Percentiles rank a stretch among this genome's conserved stretches.
Conservation (phyloP, 2,888 invertebrate species). For the Arctia plantaginis region DNA sequence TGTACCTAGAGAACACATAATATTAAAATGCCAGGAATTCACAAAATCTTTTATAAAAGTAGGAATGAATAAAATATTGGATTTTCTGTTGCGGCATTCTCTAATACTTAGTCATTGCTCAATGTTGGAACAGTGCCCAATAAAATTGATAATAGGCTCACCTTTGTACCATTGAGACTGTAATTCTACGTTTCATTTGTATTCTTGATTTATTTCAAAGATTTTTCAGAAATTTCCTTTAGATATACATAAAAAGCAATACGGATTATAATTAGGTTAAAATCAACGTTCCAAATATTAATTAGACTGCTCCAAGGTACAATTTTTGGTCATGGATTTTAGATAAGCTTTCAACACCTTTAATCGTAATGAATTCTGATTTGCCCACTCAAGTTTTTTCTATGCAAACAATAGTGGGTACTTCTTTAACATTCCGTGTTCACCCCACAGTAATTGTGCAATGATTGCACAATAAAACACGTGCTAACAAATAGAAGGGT, state of each 20-base stretch:
- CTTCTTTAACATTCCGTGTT: slow-evolving; percentile 72
- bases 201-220: neutral
- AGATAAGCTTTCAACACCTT: slow-evolving; percentile 4
- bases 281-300: neutral
- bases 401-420: slow-evolving; percentile 56
- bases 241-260: neutral
- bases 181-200: slow-evolving; percentile 5
- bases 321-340: neutral
- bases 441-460: slow-evolving; percentile 74
- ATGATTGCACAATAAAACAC: slow-evolving; percentile 83
- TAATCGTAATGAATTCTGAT: slow-evolving; percentile 25
- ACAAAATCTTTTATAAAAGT: slow-evolving; percentile 9
- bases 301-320: neutral
- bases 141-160: slow-evolving; percentile 22
- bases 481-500: slow-evolving; percentile 80
- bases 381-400: slow-evolving; percentile 32
- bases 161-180: slow-evolving; percentile 16
- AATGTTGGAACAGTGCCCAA: slow-evolving; percentile 14
- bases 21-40: neutral
- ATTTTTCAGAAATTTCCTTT: neutral
- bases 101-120: slow-evolving; percentile 8
- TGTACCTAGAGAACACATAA: neutral
- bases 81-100: slow-evolving; percentile 11
- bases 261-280: neutral
- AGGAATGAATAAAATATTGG: slow-evolving; percentile 2